Percentiles rank a stretch among this genome's conserved stretches.
Conservation (phyloP, 2,888 invertebrate species). For the Pammene aurita region DNA sequence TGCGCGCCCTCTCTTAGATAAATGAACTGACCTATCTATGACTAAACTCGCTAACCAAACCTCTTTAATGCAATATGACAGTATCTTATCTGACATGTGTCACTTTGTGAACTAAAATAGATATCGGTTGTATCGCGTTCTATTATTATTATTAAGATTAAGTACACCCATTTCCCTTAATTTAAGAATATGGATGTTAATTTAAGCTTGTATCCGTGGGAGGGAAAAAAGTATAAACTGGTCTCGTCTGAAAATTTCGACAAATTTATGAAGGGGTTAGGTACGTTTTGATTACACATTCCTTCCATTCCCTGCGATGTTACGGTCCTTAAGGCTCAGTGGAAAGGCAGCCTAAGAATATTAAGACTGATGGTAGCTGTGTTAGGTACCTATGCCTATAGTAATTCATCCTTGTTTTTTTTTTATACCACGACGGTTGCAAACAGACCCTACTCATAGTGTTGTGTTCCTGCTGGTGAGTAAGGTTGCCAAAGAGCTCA, state of each 20-base stretch:
- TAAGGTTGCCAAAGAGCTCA: no score
- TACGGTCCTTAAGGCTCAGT: no score
- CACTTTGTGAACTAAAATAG: slow-evolving; percentile 1
- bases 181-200: slow-evolving; percentile 6
- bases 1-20: no score
- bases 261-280: slow-evolving; percentile 91
- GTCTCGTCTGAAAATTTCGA: slow-evolving; percentile 90
- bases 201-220: slow-evolving; percentile 48
- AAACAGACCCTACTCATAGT: no score
- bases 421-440: no score
- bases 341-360: no score
- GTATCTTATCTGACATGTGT: slow-evolving; percentile 29
- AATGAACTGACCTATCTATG: slow-evolving; percentile 15
- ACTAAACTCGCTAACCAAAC: slow-evolving; percentile 13
- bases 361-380: no score
- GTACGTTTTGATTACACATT: slow-evolving; percentile 62
- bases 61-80: slow-evolving; percentile 15
- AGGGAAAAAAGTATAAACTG: slow-evolving; percentile 89
- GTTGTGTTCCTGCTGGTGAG: no score
- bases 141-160: slow-evolving; percentile 10
- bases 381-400: no score
- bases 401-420: no score
- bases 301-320: no score
- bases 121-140: background rate
- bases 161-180: background rate